phyloP scores from a whole-genome alignment of 1,140 invertebrate species.

The Pinna nobilis region DNA sequence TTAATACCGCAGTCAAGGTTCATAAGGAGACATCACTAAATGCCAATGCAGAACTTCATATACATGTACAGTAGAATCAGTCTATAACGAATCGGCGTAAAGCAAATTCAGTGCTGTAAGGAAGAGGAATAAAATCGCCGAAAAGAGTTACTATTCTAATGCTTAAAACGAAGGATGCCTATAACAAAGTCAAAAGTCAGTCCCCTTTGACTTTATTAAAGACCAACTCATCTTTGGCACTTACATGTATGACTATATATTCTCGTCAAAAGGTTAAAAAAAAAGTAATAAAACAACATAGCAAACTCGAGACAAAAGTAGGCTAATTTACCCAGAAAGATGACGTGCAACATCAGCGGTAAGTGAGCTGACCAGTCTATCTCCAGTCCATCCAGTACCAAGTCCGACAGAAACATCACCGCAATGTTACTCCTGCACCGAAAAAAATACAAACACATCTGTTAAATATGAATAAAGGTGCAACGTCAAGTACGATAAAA shows the following conservation, averaged over 20 bases:
- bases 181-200: background rate
- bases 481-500: no score
- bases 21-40: no score
- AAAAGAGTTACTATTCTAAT: no score
- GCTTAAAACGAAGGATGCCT: no score
- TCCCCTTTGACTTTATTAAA: background rate
- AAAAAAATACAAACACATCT: background rate
- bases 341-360: constrained; percentile 96
- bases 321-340: constrained; percentile 92
- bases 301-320: background rate
- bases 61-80: no score
- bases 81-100: no score
- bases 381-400: constrained; percentile 93
- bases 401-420: constrained; percentile 95
- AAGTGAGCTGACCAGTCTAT: constrained; percentile 96
- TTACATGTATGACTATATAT: background rate
- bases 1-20: no score
- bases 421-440: constrained; percentile 93
- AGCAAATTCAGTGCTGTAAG: no score
- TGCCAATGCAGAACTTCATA: no score
- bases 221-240: background rate
- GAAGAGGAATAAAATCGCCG: no score
- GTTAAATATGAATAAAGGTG: no score
- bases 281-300: background rate
- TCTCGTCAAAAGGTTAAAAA: no score